Conservation (phyloP, 2,113 vertebrate genomes). For the Polyodon spathula region DNA sequence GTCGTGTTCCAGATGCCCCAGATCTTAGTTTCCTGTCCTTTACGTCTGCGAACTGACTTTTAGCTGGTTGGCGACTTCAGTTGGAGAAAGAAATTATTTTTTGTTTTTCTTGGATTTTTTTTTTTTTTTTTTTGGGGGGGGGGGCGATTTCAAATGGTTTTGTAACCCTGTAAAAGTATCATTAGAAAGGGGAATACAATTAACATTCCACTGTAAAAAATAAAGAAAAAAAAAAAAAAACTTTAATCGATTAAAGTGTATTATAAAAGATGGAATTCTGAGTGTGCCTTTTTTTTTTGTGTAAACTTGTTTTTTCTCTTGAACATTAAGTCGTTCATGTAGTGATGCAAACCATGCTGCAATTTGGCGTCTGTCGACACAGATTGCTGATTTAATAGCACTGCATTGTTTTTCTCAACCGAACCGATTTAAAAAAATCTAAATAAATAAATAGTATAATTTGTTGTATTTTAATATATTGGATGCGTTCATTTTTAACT, state of each 20-base stretch:
- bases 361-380: no score
- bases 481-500: no score
- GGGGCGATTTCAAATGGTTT: conserved; percentile 46
- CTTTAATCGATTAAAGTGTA: conserved; percentile 87
- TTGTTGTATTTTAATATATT: no score
- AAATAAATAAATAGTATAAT: no score
- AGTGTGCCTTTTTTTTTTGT: conserved; percentile 10
- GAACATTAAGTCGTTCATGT: not conserved
- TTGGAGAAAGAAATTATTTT: conserved; percentile 30
- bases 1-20: not conserved
- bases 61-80: conserved; percentile 41
- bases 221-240: conserved; percentile 38
- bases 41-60: conserved; percentile 28
- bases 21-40: not conserved
- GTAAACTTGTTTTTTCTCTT: not conserved
- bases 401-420: no score
- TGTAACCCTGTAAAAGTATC: conserved; percentile 65
- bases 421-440: no score
- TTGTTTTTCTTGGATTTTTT: conserved; percentile 48
- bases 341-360: no score
- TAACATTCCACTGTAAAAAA: conserved; percentile 81
- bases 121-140: conserved; percentile 32
- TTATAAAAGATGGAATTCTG: conserved; percentile 49
- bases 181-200: conserved; percentile 63
- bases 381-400: no score